A percentile compares a stretch with the other conserved stretches of the same genome.
These are phyloP conservation scores for Hemicentrotus pulcherrimus DNA, from an alignment of 35 echinoderm and acorn worm genomes.

Conservation along the genomic window DNA sequence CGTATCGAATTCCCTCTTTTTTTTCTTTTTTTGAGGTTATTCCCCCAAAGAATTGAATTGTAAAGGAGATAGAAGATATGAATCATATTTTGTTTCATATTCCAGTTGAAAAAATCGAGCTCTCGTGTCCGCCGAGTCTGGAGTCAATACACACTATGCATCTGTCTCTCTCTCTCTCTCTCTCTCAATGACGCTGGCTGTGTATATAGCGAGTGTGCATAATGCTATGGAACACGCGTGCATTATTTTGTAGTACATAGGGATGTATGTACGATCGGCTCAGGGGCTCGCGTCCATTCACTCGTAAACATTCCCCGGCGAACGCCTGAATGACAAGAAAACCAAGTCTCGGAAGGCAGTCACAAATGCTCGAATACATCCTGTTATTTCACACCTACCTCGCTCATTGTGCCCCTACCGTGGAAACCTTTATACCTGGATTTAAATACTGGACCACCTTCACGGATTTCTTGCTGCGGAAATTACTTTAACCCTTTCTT, in stretches of 20 bases:
- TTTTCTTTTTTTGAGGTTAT: not conserved
- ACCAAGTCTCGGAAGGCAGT: not conserved
- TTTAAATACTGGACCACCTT: not conserved
- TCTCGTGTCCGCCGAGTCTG: not conserved
- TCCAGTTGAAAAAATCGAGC: not conserved
- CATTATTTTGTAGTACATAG: not conserved
- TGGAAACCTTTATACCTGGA: constrained; percentile 35
- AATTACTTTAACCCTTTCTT: no score
- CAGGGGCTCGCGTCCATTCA: not conserved
- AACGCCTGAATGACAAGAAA: not conserved
- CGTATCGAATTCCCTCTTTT: not conserved
- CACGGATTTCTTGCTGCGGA: constrained; percentile 24
- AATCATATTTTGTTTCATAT: not conserved
- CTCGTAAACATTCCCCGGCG: constrained; percentile 28
- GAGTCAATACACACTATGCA: no score
- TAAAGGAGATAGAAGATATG: not conserved
- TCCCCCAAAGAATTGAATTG: not conserved
- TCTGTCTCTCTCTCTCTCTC: no score
- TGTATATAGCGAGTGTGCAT: not conserved
- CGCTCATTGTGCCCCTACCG: not conserved
- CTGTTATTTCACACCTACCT: constrained; percentile 6
- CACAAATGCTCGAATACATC: not conserved
- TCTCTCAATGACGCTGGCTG: not conserved
- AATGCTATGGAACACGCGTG: not conserved
- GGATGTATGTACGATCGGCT: not conserved